Percentiles rank a stretch among this genome's conserved stretches.
Conservation (phyloP, 2,113 vertebrate genomes). For the Tachycineta bicolor region DNA sequence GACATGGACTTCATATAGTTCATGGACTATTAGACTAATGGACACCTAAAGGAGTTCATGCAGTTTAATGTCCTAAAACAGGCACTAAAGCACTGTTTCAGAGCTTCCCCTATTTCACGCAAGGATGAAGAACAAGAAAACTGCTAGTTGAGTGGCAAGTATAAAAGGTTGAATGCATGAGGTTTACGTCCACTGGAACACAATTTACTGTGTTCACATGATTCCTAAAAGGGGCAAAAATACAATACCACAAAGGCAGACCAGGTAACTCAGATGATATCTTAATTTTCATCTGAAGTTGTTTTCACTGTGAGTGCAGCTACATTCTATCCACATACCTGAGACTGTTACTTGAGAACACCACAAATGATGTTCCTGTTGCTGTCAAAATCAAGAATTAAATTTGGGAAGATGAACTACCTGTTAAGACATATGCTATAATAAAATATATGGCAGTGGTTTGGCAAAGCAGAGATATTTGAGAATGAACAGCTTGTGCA, state of each 20-base stretch:
- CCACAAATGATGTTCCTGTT: background rate
- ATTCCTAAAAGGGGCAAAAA: background rate
- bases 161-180: background rate
- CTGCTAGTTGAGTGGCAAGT: background rate
- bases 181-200: background rate
- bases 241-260: background rate
- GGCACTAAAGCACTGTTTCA: background rate
- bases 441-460: background rate
- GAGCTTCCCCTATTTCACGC: background rate
- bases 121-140: constrained; percentile 13
- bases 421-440: background rate
- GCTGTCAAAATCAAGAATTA: background rate
- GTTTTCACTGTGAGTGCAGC: background rate
- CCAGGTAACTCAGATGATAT: background rate
- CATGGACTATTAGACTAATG: background rate
- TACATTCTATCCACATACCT: background rate
- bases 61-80: background rate
- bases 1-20: background rate
- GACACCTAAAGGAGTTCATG: background rate
- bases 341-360: background rate
- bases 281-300: background rate
- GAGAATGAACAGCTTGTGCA: background rate
- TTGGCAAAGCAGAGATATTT: background rate
- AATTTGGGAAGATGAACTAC: background rate
- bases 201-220: background rate